These are phyloP conservation scores for Dipus sagitta DNA, from an alignment of 2,797 vertebrate genomes.

Conservation along the genomic window DNA sequence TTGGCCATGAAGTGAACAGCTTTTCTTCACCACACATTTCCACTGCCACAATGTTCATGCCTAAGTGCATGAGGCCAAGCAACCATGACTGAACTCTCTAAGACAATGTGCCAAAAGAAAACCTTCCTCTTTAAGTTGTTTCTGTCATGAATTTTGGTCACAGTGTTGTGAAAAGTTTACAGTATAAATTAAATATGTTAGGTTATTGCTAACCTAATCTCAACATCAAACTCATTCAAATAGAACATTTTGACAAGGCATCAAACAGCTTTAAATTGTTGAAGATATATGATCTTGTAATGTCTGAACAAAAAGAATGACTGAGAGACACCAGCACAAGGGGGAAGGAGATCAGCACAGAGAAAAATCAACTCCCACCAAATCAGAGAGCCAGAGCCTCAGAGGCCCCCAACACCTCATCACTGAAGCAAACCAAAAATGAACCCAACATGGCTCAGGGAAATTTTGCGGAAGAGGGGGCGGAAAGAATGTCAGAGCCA, in stretches of 20 bases:
- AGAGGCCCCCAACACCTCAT: no score
- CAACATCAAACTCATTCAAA: slow-evolving; percentile 8
- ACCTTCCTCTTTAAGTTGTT: not conserved
- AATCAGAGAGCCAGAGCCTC: no score
- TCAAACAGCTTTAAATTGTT: slow-evolving; percentile 19
- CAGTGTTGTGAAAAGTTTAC: not conserved
- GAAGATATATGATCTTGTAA: not conserved
- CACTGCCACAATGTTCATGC: not conserved
- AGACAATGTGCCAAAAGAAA: not conserved
- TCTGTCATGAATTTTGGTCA: not conserved
- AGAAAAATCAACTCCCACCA: no score
- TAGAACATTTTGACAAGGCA: slow-evolving; percentile 7
- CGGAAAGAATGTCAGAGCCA: no score
- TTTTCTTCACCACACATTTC: not conserved
- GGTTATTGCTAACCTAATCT: slow-evolving; percentile 16
- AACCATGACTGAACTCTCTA: not conserved
- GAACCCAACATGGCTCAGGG: no score
- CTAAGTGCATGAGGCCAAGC: not conserved
- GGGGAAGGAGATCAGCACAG: no score
- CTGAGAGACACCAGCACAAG: no score
- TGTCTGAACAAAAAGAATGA: not conserved
- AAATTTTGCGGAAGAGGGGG: no score
- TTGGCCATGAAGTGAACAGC: not conserved
- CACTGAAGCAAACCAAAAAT: no score
- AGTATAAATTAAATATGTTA: not conserved